Percentiles rank a stretch among this genome's conserved stretches.
Evolutionary conservation across 2,888 invertebrate species (phyloP).

Genomic region (Thysanoteuthis rhombus): DNA sequence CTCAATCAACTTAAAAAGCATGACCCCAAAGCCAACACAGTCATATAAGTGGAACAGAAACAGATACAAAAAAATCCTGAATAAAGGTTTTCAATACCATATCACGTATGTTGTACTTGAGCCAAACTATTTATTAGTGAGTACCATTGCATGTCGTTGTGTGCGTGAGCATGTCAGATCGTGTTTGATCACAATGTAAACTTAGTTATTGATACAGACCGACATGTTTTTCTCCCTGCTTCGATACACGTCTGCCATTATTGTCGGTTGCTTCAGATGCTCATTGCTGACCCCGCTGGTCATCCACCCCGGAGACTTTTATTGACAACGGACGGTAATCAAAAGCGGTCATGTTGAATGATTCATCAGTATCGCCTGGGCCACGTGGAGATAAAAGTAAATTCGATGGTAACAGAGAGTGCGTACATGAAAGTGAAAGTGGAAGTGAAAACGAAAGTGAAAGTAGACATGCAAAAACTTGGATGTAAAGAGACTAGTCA

Average conservation of each 20-base stretch:
- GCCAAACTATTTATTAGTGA: not conserved
- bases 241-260: not conserved
- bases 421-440: not conserved
- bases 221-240: not conserved
- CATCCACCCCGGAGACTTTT: not conserved
- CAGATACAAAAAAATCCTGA: not conserved
- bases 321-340: not conserved
- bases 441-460: too few species aligned
- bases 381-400: not conserved
- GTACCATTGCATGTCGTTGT: not conserved
- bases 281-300: not conserved
- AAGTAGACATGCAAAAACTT: not conserved
- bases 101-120: not conserved
- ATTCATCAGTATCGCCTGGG: not conserved
- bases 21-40: not conserved
- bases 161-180: not conserved
- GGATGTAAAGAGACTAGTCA: not conserved
- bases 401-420: not conserved
- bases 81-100: not conserved
- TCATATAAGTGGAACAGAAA: not conserved
- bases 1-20: not conserved
- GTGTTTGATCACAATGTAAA: not conserved
- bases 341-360: not conserved
- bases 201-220: not conserved
- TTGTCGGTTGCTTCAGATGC: not conserved